These are phyloP conservation scores for Cyanoramphus novaezelandiae DNA, from an alignment of 2,113 vertebrate species.

Conservation along the genomic window DNA sequence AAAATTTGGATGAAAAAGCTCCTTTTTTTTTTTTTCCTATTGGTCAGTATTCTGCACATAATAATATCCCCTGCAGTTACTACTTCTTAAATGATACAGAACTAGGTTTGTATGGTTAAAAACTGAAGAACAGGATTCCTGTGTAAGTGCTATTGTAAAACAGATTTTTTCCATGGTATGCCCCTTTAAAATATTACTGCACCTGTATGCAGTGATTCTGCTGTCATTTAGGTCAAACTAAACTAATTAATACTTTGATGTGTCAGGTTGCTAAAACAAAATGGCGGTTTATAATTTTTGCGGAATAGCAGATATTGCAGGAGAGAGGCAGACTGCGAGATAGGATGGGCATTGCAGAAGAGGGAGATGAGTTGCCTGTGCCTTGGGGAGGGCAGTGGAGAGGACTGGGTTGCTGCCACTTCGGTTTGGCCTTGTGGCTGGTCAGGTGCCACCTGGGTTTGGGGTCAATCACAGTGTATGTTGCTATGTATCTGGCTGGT, in stretches of 20 bases:
- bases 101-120: not conserved
- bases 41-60: not conserved
- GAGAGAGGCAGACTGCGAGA: not conserved
- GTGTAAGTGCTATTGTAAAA: not conserved
- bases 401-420: not conserved
- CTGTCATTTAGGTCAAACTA: not conserved
- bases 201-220: not conserved
- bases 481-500: not conserved
- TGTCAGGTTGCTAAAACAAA: not conserved
- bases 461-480: not conserved
- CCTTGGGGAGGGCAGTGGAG: not conserved
- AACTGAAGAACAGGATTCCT: not conserved
- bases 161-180: not conserved
- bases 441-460: rapidly evolving
- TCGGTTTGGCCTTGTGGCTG: not conserved
- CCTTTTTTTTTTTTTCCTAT: not conserved
- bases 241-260: not conserved
- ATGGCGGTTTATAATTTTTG: not conserved
- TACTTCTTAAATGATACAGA: not conserved
- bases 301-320: not conserved
- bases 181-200: not conserved
- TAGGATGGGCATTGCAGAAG: rapidly evolving
- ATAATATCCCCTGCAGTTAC: not conserved
- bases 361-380: not conserved
- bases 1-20: not conserved